Percentiles rank a stretch among this genome's conserved stretches.
Conservation (phyloP, 2,113 vertebrate species). For the Ophiodon elongatus region DNA sequence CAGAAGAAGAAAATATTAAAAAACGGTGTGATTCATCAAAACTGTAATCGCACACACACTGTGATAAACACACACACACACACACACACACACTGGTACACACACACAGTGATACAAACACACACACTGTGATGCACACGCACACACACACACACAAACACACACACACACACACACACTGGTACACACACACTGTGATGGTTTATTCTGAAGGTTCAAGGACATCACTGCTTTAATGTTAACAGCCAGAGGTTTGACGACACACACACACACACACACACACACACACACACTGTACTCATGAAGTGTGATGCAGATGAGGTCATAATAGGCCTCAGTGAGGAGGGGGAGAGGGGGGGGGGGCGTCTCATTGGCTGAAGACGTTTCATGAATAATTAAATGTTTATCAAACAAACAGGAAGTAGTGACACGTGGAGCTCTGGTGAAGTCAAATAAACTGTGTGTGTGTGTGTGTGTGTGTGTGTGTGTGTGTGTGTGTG, state of each 20-base stretch:
- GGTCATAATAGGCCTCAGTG: too few species aligned
- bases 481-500: conserved; percentile 21
- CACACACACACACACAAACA: too few species aligned
- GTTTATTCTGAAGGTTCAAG: conserved; percentile 67
- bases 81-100: conserved; percentile 12
- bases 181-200: neutral
- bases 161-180: too few species aligned
- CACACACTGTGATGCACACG: too few species aligned
- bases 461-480: conserved; percentile 20
- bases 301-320: too few species aligned
- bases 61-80: neutral
- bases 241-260: conserved; percentile 50
- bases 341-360: too few species aligned
- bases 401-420: too few species aligned
- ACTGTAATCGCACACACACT: conserved; percentile 1
- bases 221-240: conserved; percentile 71
- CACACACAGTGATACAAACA: too few species aligned
- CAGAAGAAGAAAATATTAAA: conserved; percentile 21
- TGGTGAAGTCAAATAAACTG: too few species aligned
- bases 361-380: too few species aligned
- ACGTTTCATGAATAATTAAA: too few species aligned
- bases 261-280: conserved; percentile 23
- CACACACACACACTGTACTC: conserved; percentile 17
- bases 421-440: too few species aligned
- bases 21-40: conserved; percentile 33